phyloP scores from a whole-genome alignment of 1,140 invertebrate species.

The Aradophagus sp. region DNA sequence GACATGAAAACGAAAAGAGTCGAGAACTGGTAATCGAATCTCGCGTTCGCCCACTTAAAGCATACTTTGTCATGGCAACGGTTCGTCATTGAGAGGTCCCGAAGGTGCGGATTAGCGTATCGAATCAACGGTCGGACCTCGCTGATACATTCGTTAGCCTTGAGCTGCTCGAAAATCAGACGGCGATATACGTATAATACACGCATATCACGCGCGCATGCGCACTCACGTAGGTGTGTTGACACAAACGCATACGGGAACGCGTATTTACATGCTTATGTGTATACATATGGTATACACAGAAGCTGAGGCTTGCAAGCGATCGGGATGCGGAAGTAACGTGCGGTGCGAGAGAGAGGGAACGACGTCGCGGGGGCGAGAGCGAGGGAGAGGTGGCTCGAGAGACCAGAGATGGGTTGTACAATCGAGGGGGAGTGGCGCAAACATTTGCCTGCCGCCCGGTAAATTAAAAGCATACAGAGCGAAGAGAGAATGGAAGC shows the following conservation, averaged over 20 bases:
- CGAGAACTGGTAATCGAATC: constrained; percentile 21
- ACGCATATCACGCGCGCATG: constrained; percentile 8
- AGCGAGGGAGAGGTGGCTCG: constrained; percentile 48
- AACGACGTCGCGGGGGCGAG: constrained; percentile 31
- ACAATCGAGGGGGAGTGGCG: constrained; percentile 73
- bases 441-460: constrained; percentile 76
- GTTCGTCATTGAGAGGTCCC: constrained; percentile 48
- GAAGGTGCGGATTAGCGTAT: constrained; percentile 56
- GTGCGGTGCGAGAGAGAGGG: constrained; percentile 53
- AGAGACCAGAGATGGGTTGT: constrained; percentile 66
- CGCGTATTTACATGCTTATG: constrained; percentile 42
- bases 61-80: constrained; percentile 18
- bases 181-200: constrained; percentile 26
- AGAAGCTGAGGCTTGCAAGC: constrained; percentile 51
- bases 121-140: constrained; percentile 59
- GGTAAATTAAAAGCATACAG: constrained; percentile 76
- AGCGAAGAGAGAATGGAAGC: constrained; percentile 68
- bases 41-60: constrained; percentile 17
- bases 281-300: constrained; percentile 41
- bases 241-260: constrained; percentile 7
- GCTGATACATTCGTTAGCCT: constrained; percentile 64
- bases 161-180: constrained; percentile 27
- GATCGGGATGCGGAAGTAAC: constrained; percentile 47
- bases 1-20: constrained; percentile 12
- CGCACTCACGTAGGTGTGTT: constrained; percentile 5